Evolutionary conservation across 2,113 vertebrate genomes (phyloP).

Genomic region (Saimiri boliviensis): DNA sequence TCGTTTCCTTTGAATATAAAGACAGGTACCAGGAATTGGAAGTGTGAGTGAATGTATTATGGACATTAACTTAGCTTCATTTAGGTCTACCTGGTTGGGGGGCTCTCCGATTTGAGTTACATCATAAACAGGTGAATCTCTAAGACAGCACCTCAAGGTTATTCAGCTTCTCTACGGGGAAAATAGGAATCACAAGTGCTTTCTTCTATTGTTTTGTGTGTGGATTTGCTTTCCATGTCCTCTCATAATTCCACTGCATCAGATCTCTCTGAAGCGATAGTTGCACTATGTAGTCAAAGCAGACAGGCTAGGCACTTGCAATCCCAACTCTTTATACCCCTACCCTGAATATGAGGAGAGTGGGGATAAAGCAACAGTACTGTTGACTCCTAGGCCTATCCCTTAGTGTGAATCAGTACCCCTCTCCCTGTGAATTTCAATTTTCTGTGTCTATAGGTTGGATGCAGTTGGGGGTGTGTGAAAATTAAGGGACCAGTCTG

Average conservation of each 20-base stretch:
- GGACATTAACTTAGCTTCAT: not conserved
- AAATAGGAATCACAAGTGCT: not conserved
- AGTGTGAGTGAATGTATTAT: not conserved
- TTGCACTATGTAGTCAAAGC: not conserved
- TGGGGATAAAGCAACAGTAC: not conserved
- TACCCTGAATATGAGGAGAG: not conserved
- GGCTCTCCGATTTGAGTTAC: not conserved
- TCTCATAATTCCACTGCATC: not conserved
- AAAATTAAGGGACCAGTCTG: not conserved
- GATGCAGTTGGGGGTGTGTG: fast-evolving
- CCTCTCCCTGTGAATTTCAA: not conserved
- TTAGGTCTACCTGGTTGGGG: not conserved
- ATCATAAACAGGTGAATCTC: not conserved
- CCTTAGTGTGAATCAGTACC: not conserved
- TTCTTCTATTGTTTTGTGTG: not conserved
- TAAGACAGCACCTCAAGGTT: not conserved
- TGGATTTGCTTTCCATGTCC: not conserved
- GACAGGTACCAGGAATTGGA: not conserved
- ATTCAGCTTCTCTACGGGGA: not conserved
- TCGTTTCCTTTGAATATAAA: constrained; percentile 36
- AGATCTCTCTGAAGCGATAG: not conserved
- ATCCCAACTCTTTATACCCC: not conserved
- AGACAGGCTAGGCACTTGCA: not conserved
- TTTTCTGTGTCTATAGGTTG: not conserved
- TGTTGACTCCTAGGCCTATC: not conserved